Evolutionary conservation across 2,888 invertebrate species (phyloP).

Genomic region (Cosmia pyralina): DNA sequence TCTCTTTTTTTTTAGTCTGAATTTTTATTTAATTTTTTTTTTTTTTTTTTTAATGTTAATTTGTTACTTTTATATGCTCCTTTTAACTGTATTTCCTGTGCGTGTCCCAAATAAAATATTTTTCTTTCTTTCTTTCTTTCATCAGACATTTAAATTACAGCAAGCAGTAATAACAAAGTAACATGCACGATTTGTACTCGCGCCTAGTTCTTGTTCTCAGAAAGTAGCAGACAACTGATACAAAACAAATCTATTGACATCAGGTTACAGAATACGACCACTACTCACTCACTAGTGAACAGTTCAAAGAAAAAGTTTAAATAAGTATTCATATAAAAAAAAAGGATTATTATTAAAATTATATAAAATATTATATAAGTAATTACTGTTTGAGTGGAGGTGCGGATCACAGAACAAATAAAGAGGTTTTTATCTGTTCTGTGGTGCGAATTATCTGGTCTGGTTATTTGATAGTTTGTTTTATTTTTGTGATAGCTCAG

Average conservation of each 20-base stretch:
- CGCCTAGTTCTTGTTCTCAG: conserved; percentile 27
- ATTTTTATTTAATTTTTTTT: too few species aligned
- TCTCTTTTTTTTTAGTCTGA: too few species aligned
- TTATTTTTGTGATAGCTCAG: neutral
- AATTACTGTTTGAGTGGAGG: too few species aligned
- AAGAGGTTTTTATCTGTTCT: too few species aligned
- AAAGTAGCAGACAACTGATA: conserved; percentile 13
- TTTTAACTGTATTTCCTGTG: too few species aligned
- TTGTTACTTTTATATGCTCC: too few species aligned
- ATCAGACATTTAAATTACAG: conserved; percentile 32
- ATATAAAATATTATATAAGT: too few species aligned
- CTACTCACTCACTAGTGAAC: neutral
- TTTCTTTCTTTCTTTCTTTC: neutral
- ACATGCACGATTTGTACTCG: neutral
- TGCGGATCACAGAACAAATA: too few species aligned
- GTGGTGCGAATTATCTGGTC: neutral
- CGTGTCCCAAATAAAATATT: too few species aligned
- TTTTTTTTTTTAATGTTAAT: too few species aligned
- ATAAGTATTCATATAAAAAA: neutral
- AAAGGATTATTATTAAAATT: too few species aligned
- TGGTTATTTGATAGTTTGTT: neutral
- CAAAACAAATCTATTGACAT: conserved; percentile 45
- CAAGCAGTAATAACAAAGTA: neutral
- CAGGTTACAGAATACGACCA: neutral
- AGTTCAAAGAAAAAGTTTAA: conserved; percentile 22